Conservation (phyloP, 2,113 vertebrate genomes). For the Triplophysa dalaica region DNA sequence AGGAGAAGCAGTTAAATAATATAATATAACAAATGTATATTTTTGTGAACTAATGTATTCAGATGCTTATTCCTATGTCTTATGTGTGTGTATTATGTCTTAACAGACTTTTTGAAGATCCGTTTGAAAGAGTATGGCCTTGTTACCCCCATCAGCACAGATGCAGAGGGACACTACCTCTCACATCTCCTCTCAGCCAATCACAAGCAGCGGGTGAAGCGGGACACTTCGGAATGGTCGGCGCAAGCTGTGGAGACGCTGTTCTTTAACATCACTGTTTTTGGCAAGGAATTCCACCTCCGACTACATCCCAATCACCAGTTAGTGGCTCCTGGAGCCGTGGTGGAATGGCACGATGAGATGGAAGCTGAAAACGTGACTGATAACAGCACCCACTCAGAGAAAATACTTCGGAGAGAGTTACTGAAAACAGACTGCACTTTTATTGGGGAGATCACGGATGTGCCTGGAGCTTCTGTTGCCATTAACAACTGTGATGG, state of each 20-base stretch:
- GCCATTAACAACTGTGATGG: constrained; percentile 98
- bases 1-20: neutral
- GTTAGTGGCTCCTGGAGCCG: constrained; percentile 84
- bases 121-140: constrained; percentile 82
- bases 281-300: constrained; percentile 92
- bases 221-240: constrained; percentile 67
- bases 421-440: constrained; percentile 87
- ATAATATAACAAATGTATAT: no score
- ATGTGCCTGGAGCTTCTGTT: constrained; percentile 87
- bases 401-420: constrained; percentile 78
- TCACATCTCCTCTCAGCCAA: constrained; percentile 86
- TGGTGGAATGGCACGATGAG: constrained; percentile 88
- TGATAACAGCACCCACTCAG: constrained; percentile 31
- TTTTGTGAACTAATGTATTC: no score
- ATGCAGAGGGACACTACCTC: constrained; percentile 83
- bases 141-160: constrained; percentile 87
- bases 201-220: constrained; percentile 80
- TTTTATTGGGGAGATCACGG: constrained; percentile 91
- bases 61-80: no score
- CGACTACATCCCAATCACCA: constrained; percentile 81
- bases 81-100: constrained; percentile 12
- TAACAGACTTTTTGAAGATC: constrained; percentile 72
- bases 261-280: constrained; percentile 91
- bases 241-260: constrained; percentile 64
- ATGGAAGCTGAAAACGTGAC: constrained; percentile 38